Conservation (phyloP, 2,888 invertebrate species). For the Uloborus plumipes region DNA sequence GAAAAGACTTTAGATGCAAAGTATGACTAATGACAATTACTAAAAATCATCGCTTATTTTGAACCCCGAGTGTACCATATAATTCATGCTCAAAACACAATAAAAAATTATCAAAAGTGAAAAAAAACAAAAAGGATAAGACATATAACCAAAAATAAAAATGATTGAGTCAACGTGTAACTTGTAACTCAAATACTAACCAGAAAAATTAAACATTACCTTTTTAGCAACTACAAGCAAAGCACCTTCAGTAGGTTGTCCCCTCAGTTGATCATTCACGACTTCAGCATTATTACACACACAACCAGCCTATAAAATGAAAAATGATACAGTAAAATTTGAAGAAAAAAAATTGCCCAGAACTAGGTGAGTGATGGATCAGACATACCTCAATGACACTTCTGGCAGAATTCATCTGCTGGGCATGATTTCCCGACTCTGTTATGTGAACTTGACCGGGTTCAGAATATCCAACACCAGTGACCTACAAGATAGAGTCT, state of each 20-base stretch:
- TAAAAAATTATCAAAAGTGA: too few relatives aligned
- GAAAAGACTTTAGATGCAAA: too few relatives aligned
- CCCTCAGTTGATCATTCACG: conserved; percentile 83
- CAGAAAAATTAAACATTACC: conserved; percentile 69
- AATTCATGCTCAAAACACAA: too few relatives aligned
- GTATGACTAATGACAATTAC: too few relatives aligned
- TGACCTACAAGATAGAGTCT: conserved; percentile 73
- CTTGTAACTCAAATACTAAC: too few relatives aligned
- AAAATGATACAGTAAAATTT: conserved; percentile 8
- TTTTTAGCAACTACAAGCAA: conserved; percentile 92
- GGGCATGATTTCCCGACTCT: conserved; percentile 67
- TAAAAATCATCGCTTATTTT: too few relatives aligned
- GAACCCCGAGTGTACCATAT: too few relatives aligned
- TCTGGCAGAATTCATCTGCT: conserved; percentile 69
- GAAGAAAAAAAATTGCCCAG: neutral
- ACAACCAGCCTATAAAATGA: conserved; percentile 76
- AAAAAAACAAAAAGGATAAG: too few relatives aligned
- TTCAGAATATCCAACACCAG: conserved; percentile 92
- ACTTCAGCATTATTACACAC: conserved; percentile 97
- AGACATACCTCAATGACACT: conserved; percentile 83
- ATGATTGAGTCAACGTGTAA: too few relatives aligned
- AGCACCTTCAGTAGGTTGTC: conserved; percentile 98
- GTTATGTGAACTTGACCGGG: conserved; percentile 81
- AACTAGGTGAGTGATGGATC: neutral
- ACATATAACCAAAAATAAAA: too few relatives aligned